These are phyloP conservation scores for Trematomus loennbergii DNA, from an alignment of 2,113 vertebrate species.

Conservation along the genomic window DNA sequence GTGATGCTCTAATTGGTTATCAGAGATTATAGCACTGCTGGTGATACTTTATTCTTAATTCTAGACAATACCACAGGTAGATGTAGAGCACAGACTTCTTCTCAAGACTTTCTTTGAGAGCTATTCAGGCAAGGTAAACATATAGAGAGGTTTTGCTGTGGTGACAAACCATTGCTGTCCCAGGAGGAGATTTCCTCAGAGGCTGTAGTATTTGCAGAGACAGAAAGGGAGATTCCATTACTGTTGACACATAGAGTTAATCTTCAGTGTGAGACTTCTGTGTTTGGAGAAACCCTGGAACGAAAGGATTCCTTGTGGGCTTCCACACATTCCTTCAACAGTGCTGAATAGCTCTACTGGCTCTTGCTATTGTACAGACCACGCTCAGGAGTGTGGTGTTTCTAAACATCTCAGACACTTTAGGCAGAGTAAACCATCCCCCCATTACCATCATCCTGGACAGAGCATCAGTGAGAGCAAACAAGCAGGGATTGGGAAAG, in stretches of 20 bases:
- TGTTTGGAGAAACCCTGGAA: constrained; percentile 85
- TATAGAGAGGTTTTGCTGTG: constrained; percentile 45
- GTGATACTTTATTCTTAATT: constrained; percentile 37
- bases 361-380: constrained; percentile 75
- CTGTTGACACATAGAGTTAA: constrained; percentile 80
- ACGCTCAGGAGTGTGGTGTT: constrained; percentile 78
- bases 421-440: constrained; percentile 21
- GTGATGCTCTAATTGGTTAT: constrained; percentile 48
- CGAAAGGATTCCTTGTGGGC: constrained; percentile 80
- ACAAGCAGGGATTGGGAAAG: constrained; percentile 55
- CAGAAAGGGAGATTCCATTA: constrained; percentile 71
- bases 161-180: constrained; percentile 37
- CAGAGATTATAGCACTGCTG: constrained; percentile 6
- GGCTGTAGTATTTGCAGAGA: constrained; percentile 55
- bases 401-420: constrained; percentile 78
- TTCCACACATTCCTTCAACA: constrained; percentile 82
- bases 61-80: constrained; percentile 57
- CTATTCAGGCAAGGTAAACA: constrained; percentile 59
- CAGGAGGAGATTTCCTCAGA: constrained; percentile 50
- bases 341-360: constrained; percentile 69
- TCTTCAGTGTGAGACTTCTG: constrained; percentile 71
- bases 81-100: constrained; percentile 48
- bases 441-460: constrained; percentile 23
- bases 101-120: constrained; percentile 38
- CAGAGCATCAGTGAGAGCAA: constrained; percentile 58